These are phyloP conservation scores for Chrysocyon brachyurus DNA, from an alignment of 2,797 vertebrate genomes.

Conservation along the genomic window DNA sequence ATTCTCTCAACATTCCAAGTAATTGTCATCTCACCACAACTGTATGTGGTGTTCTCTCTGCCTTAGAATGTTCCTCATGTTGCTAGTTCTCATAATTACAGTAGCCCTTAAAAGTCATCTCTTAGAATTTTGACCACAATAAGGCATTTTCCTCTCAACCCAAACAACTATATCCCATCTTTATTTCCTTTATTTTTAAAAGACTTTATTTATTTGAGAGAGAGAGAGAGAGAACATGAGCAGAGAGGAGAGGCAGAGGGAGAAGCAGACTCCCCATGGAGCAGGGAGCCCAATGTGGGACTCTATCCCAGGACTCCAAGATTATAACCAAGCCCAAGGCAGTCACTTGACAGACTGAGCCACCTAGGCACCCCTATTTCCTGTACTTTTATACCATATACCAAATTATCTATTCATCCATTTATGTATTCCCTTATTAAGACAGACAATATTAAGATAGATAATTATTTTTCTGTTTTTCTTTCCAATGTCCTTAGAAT, in stretches of 20 bases:
- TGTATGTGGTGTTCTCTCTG: background rate
- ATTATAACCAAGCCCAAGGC: no score
- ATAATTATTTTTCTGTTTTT: background rate
- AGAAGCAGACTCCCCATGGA: no score
- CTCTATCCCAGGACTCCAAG: no score
- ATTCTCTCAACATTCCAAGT: slow-evolving; percentile 27
- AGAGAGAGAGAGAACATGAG: no score
- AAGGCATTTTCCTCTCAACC: background rate
- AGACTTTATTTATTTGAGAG: no score
- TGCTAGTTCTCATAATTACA: background rate
- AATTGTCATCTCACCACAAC: background rate
- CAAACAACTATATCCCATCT: background rate
- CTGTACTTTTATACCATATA: background rate
- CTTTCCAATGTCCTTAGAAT: background rate
- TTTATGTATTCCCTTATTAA: background rate
- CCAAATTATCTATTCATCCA: background rate
- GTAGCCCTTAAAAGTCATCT: background rate
- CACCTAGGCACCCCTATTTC: no score
- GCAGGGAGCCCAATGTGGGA: no score
- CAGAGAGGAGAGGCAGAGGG: no score
- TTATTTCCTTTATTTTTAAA: background rate
- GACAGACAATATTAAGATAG: background rate
- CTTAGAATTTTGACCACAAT: background rate
- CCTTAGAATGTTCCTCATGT: background rate
- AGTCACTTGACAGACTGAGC: no score